phyloP scores from a whole-genome alignment of 1,140 invertebrate genomes.

The Lordiphosa stackelbergi region DNA sequence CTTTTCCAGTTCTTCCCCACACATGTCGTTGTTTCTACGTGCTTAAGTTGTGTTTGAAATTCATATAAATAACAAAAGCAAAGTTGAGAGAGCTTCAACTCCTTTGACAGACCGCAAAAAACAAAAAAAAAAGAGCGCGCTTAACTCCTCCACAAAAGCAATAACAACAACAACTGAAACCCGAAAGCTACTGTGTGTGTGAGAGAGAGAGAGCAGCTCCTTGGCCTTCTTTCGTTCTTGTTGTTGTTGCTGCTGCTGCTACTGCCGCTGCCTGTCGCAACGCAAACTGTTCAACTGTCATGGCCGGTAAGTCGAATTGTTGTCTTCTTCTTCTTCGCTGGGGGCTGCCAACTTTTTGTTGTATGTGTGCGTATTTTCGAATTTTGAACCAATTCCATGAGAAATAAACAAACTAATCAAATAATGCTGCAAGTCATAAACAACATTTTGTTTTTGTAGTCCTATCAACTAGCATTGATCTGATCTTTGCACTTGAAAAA shows the following conservation, averaged over 20 bases:
- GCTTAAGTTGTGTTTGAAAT: conserved; percentile 62
- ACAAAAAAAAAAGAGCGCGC: conserved; percentile 34
- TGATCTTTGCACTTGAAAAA: conserved; percentile 36
- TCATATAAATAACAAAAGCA: conserved; percentile 36
- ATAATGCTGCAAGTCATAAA: conserved; percentile 40
- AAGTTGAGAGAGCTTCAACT: conserved; percentile 32
- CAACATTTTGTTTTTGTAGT: conserved; percentile 21
- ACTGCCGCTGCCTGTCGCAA: conserved; percentile 42
- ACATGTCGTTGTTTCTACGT: conserved; percentile 58
- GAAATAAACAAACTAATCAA: conserved; percentile 53
- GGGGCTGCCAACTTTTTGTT: conserved; percentile 18
- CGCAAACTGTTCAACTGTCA: conserved; percentile 77
- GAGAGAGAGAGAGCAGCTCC: conserved; percentile 47
- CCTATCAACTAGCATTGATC: conserved; percentile 55
- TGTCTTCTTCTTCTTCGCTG: conserved; percentile 14
- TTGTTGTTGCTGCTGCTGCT: conserved; percentile 38
- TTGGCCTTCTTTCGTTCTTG: conserved; percentile 60
- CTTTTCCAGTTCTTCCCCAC: conserved; percentile 61
- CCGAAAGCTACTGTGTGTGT: conserved; percentile 29
- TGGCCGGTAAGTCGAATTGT: conserved; percentile 75
- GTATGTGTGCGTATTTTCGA: conserved; percentile 10
- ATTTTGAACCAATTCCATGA: conserved; percentile 39
- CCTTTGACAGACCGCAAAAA: conserved; percentile 21
- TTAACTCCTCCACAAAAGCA: conserved; percentile 33
- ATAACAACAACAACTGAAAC: conserved; percentile 31